Evolutionary conservation across 2,113 vertebrate genomes (phyloP).

Genomic region (Aythya baeri): DNA sequence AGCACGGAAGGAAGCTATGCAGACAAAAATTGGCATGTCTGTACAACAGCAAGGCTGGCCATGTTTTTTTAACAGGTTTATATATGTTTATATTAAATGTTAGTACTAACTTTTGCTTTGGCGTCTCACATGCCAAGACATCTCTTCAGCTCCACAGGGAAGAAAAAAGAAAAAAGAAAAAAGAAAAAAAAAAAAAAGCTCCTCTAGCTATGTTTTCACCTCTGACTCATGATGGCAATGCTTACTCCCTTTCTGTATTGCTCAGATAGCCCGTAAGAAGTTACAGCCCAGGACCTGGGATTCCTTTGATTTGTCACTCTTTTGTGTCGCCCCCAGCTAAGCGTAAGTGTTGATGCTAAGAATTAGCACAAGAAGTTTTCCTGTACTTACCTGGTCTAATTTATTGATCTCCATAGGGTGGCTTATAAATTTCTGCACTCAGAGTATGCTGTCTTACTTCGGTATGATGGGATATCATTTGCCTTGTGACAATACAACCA

Average conservation of each 20-base stretch:
- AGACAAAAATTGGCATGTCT: not conserved
- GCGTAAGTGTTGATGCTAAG: not conserved
- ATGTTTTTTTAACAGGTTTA: not conserved
- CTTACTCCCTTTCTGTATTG: not conserved
- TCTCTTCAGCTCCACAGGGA: not conserved
- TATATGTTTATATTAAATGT: not conserved
- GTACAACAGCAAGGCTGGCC: not conserved
- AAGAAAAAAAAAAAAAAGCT: not conserved
- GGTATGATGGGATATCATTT: not conserved
- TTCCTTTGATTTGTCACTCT: not conserved
- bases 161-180: not conserved
- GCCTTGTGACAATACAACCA: not conserved
- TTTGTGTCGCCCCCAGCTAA: not conserved
- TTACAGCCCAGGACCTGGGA: not conserved
- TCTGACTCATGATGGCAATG: not conserved
- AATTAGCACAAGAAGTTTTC: not conserved
- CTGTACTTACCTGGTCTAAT: not conserved
- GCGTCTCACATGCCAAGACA: not conserved
- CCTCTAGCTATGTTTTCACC: not conserved
- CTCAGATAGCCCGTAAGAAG: accelerated
- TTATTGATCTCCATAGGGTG: accelerated
- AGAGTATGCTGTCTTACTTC: not conserved
- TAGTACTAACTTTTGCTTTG: not conserved
- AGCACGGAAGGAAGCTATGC: not conserved
- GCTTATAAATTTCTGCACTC: not conserved